phyloP scores from a whole-genome alignment of 2,797 vertebrate species.

The Acanthopagrus latus region DNA sequence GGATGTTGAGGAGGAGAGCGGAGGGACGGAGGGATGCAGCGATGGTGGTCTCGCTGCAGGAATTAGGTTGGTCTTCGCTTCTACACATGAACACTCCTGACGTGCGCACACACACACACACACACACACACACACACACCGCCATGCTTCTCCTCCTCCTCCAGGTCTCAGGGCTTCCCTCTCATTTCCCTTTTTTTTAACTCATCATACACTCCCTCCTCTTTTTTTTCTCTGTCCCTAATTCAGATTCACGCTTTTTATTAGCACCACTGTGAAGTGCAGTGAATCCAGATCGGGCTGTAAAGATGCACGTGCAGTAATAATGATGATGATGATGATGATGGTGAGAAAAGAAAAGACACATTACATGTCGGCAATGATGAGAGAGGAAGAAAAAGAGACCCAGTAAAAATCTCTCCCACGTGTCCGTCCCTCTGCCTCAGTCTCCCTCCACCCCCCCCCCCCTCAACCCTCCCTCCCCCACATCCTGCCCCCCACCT shows the following conservation, averaged over 20 bases:
- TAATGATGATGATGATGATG: background rate
- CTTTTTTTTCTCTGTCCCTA: background rate
- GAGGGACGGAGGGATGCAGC: conserved; percentile 20
- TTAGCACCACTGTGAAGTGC: background rate
- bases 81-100: conserved; percentile 71
- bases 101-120: conserved; percentile 55
- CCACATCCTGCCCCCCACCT: conserved; percentile 40
- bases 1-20: background rate
- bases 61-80: conserved; percentile 74
- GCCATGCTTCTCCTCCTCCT: conserved; percentile 15
- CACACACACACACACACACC: conserved; percentile 49
- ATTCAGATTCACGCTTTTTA: conserved; percentile 1
- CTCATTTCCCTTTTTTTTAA: background rate
- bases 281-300: background rate
- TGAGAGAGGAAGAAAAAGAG: background rate
- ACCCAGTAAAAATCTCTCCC: conserved; percentile 9
- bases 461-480: conserved; percentile 56
- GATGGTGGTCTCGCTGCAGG: conserved; percentile 43
- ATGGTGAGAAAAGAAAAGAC: background rate
- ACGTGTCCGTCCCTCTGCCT: conserved; percentile 40
- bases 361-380: too few relatives aligned
- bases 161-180: conserved; percentile 38
- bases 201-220: background rate
- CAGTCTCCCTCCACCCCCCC: conserved; percentile 56
- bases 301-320: too few relatives aligned